These are phyloP conservation scores for Tachysurus fulvidraco DNA, from an alignment of 2,113 vertebrate genomes.

Conservation along the genomic window DNA sequence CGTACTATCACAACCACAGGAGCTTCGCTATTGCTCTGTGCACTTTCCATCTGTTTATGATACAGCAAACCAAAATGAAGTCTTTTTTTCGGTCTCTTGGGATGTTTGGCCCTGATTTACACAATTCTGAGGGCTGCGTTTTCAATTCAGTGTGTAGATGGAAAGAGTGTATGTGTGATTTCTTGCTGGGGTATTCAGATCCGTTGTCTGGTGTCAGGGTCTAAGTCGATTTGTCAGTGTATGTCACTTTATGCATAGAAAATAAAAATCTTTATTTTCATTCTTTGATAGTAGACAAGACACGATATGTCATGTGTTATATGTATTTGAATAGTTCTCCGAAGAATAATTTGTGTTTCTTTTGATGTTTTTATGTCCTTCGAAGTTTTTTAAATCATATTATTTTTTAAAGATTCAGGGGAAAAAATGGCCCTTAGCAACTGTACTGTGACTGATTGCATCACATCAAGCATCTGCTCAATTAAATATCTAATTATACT, in stretches of 20 bases:
- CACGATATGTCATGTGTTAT: not conserved
- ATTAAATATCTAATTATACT: conserved; percentile 33
- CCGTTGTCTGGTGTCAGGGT: conserved; percentile 50
- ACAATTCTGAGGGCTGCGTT: conserved; percentile 54
- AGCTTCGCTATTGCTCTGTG: conserved; percentile 51
- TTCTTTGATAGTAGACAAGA: not conserved
- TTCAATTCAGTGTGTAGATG: conserved; percentile 54
- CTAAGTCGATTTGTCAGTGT: conserved; percentile 7
- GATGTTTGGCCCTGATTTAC: conserved; percentile 48
- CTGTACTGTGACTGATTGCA: conserved; percentile 36
- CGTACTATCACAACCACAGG: conserved; percentile 54
- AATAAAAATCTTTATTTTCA: not conserved
- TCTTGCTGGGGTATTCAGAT: conserved; percentile 39
- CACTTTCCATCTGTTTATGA: conserved; percentile 63
- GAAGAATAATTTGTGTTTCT: not conserved
- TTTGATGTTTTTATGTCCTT: too few species aligned
- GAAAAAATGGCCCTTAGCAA: not conserved
- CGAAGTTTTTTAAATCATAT: not conserved
- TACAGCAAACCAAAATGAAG: conserved; percentile 47
- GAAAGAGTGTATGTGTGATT: conserved; percentile 57
- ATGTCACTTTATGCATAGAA: not conserved
- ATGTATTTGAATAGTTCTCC: conserved; percentile 3
- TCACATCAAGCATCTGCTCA: not conserved
- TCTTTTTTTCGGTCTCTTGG: conserved; percentile 57
- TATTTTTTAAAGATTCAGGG: not conserved